Base-by-base conservation (phyloP, 2,797 vertebrate genomes). In the Hydrocynus forskahlii region DNA sequence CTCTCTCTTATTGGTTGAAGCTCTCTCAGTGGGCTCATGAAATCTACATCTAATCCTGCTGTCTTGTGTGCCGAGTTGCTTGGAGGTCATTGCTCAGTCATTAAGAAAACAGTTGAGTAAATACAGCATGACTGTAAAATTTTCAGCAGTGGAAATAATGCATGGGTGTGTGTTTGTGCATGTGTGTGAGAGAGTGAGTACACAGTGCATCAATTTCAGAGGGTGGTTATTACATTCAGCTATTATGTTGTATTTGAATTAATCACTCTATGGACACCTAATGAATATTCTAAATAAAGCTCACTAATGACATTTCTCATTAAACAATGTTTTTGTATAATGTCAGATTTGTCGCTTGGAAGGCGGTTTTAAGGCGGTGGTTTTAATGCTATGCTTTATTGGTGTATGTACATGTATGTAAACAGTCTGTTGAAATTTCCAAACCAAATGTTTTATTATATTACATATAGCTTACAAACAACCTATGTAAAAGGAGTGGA, bases 241-340 rank as follows among this genome's bases (percentile, higher is more conserved):
- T 17, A 75, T 54, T 69, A n/a, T 50, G 21, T 55, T 55, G 66
- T 71, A 23, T 71, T 29, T 60, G 40, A 62, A 57, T 76, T 81
- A 63, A 64, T 10, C 0, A 25, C 43, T 35, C 43, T 76, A 40
- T 5, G n/a, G 69, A 76, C 52, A 55, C 68, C 29, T 52, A 64
- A 64, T 52, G 45, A 25, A 50, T 38, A 29, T 70, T 52, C 68
- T 50, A 29, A 21, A 69, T 48, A 48, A 69, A 48, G 68, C 68
- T 25, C 21, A 50, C 21, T 8, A 29, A 71, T 71, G 19, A 54
- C 25, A 54, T 70, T 70, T 70, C 7, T 54, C 14, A 52, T 52
- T 25, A 35, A 71, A 71, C 45, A 19, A 29, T 54, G 23, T 52
- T 14, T 35, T 50, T 71, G 48, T 71, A 54, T 29, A 71, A 16